Evolutionary conservation across 2,113 vertebrate genomes (phyloP).

Genomic region (Phaetusa simplex): DNA sequence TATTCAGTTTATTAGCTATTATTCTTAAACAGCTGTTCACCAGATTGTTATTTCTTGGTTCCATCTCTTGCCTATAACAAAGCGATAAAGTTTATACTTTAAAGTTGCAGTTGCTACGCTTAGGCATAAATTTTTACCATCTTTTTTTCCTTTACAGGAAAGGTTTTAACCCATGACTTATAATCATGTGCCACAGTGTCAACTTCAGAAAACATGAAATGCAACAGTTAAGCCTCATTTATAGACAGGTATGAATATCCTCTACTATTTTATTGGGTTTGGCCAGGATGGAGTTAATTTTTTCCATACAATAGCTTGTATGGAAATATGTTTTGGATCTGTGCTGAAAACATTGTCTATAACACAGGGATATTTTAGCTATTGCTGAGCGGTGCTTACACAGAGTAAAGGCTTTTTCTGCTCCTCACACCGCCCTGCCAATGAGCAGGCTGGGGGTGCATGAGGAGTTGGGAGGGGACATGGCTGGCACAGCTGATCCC

Average conservation of each 20-base stretch:
- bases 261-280: not conserved
- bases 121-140: not conserved
- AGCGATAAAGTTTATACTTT: not conserved
- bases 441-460: accelerated
- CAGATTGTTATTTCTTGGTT: not conserved
- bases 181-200: not conserved
- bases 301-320: not conserved
- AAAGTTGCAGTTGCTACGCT: not conserved
- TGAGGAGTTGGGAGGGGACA: not conserved
- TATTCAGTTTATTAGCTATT: not conserved
- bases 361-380: not conserved
- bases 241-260: not conserved
- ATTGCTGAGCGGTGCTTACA: not conserved
- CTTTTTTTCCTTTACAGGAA: not conserved
- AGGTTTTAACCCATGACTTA: not conserved
- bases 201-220: not conserved
- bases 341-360: not conserved
- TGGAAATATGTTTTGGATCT: not conserved
- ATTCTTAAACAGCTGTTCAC: not conserved
- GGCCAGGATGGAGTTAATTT: not conserved
- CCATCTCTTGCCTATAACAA: not conserved
- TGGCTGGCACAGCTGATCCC: not conserved
- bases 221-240: not conserved
- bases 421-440: not conserved
- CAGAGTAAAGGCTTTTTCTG: not conserved